Conservation (phyloP, 1,140 invertebrate species). For the Nasonia vitripennis region DNA sequence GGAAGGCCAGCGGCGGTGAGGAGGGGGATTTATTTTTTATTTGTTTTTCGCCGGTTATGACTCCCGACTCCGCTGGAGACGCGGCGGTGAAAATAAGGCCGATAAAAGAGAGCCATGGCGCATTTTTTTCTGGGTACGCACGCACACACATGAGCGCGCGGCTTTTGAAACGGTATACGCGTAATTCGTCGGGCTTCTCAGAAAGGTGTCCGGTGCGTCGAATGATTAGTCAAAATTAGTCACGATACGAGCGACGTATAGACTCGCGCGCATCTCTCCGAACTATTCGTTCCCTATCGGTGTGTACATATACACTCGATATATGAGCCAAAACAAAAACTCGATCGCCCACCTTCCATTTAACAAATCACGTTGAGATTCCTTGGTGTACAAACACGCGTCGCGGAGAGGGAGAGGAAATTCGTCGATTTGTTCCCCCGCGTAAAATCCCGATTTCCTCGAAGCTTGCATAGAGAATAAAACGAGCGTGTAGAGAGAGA, state of each 20-base stretch:
- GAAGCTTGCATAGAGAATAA: not conserved
- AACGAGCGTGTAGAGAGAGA: not conserved
- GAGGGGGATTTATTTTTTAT: not conserved
- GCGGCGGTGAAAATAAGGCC: not conserved
- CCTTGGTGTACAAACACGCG: not conserved
- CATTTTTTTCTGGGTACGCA: not conserved
- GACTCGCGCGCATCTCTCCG: not conserved
- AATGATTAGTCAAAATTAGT: conserved; percentile 43
- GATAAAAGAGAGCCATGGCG: not conserved
- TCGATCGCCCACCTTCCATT: not conserved
- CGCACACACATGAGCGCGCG: not conserved
- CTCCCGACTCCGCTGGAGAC: not conserved
- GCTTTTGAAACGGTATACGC: conserved; percentile 25
- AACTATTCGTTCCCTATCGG: not conserved
- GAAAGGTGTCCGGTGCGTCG: not conserved
- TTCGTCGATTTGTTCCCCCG: not conserved
- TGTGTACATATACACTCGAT: not conserved
- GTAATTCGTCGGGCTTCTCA: not conserved
- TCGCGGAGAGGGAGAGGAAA: not conserved
- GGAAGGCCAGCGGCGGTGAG: not conserved
- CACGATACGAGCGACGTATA: not conserved
- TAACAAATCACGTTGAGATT: not conserved
- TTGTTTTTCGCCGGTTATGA: conserved; percentile 13
- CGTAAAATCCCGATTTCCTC: not conserved
- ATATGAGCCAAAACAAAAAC: not conserved